These are phyloP conservation scores for Leptopilina myrica DNA, from an alignment of 2,888 invertebrate species.

Conservation along the genomic window DNA sequence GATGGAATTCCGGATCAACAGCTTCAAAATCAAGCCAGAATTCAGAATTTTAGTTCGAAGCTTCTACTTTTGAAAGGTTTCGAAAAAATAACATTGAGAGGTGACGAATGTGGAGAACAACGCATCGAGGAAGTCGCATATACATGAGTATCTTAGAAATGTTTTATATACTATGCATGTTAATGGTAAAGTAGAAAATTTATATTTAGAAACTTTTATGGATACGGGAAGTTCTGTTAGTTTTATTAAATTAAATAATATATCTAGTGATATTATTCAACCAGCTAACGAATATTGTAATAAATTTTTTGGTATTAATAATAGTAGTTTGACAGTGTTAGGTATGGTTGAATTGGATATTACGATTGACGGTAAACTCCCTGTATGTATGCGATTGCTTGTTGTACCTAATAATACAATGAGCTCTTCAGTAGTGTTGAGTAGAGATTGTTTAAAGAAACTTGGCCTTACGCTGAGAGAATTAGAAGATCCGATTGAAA, in stretches of 20 bases:
- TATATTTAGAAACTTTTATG: background rate
- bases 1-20: slow-evolving; percentile 43
- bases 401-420: slow-evolving; percentile 19
- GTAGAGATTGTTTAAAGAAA: slow-evolving; percentile 7
- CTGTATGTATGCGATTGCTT: background rate
- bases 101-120: background rate
- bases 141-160: background rate
- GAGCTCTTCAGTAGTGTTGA: background rate
- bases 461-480: background rate
- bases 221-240: slow-evolving; percentile 1
- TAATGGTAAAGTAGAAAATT: background rate
- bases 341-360: background rate
- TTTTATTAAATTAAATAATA: background rate
- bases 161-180: background rate
- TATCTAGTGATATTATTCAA: too few relatives aligned
- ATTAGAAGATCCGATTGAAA: background rate
- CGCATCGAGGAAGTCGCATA: background rate
- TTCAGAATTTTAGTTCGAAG: slow-evolving; percentile 42
- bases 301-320: too few relatives aligned
- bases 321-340: too few relatives aligned
- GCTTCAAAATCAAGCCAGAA: slow-evolving; percentile 45
- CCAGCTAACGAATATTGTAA: too few relatives aligned
- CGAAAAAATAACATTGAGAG: slow-evolving; percentile 35
- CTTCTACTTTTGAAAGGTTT: slow-evolving; percentile 40
- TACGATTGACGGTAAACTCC: background rate